Conservation (phyloP, 2,797 vertebrate genomes). For the Sciurus carolinensis region DNA sequence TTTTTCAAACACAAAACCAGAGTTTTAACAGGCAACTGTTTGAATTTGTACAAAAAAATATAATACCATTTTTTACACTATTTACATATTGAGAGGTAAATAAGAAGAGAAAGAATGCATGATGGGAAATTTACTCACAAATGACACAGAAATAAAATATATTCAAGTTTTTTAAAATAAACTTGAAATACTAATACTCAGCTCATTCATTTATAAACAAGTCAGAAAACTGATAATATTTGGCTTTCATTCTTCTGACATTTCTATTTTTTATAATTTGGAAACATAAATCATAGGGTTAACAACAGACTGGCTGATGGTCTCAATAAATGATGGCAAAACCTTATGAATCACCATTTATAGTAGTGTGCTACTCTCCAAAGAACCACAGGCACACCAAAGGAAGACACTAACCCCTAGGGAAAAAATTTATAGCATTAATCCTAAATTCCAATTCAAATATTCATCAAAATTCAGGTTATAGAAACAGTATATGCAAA, state of each 20-base stretch:
- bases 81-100: background rate
- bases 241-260: constrained; percentile 4
- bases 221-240: background rate
- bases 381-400: background rate
- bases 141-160: background rate
- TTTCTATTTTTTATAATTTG: background rate
- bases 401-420: background rate
- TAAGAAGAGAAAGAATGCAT: background rate
- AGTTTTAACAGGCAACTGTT: background rate
- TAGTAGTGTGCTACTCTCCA: background rate
- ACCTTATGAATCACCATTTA: background rate
- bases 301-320: background rate
- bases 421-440: background rate
- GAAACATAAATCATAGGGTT: constrained; percentile 4
- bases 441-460: constrained; percentile 11
- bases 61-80: background rate
- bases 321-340: background rate
- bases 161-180: constrained; percentile 28
- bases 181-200: background rate
- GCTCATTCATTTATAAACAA: background rate
- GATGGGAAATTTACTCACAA: background rate
- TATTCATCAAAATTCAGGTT: background rate
- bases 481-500: background rate
- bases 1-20: background rate
- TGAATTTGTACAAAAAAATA: background rate